Percentiles rank a stretch among this genome's conserved stretches.
Conservation (phyloP, 2,888 invertebrate genomes). For the Capitulum mitella region DNA sequence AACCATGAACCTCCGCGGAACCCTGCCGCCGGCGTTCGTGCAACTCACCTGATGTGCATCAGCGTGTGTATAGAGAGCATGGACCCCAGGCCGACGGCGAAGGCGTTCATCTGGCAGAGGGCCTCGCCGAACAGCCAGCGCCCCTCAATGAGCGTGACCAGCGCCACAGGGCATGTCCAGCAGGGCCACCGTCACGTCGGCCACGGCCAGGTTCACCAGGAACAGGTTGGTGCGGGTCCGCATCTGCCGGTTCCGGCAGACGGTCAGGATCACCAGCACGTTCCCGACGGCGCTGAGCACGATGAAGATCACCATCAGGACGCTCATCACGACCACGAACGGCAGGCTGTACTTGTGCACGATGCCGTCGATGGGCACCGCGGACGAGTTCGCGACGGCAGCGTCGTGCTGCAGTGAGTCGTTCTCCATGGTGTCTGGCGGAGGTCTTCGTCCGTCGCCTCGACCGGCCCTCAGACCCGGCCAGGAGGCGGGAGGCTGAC, state of each 20-base stretch:
- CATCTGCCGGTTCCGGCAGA: slow-evolving; percentile 45
- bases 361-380: neutral
- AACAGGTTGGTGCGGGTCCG: slow-evolving; percentile 47
- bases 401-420: too few species aligned
- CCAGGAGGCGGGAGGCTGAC: too few species aligned
- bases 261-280: slow-evolving; percentile 45
- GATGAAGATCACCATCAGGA: slow-evolving; percentile 42
- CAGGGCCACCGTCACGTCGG: slow-evolving; percentile 45
- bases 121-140: slow-evolving; percentile 43
- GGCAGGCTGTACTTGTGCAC: slow-evolving; percentile 36
- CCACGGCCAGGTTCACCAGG: slow-evolving; percentile 45
- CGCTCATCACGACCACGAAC: slow-evolving; percentile 40
- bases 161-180: slow-evolving; percentile 45
- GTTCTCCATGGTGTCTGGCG: too few species aligned
- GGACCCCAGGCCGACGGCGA: slow-evolving; percentile 44
- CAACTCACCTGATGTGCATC: slow-evolving; percentile 44
- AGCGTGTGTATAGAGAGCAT: slow-evolving; percentile 46
- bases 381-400: neutral
- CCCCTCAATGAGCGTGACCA: slow-evolving; percentile 44
- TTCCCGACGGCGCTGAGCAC: slow-evolving; percentile 44
- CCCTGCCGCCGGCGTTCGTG: too few species aligned
- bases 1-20: too few species aligned
- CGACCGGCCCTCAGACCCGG: too few species aligned
- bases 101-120: slow-evolving; percentile 45
- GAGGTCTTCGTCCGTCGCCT: too few species aligned